Base-by-base conservation (phyloP, 2,888 invertebrate genomes). In the Trimorus sp. region DNA sequence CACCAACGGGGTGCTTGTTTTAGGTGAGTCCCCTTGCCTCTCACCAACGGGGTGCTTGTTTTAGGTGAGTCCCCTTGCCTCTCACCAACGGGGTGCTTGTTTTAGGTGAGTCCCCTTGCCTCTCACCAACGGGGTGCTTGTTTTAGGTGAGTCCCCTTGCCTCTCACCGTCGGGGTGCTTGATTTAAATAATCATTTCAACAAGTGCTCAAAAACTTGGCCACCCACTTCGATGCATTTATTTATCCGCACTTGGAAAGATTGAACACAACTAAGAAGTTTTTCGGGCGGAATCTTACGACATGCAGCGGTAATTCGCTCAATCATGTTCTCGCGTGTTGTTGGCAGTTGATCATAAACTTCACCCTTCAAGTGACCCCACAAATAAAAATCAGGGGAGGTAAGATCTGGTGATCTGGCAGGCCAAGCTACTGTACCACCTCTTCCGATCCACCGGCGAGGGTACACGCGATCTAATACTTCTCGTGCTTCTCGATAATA, bases 391-490 rank as follows among this genome's bases (percentile, higher is more conserved):
- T n/a, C n/a, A n/a, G 58, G 40, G 11, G 58, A 58, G 1, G 58
- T 58, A 11, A 58, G 58, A 38, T 58, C 58, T 36, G 40, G 40
- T 26, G 38, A 58, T 36, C 58, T 38, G 14, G 58, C 26, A 58
- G 58, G 58, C 58, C 40, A 58, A 7, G 9, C 6, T 9, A 40
- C 40, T 5, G 40, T 7, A 36, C 58, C 36, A 26, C 38, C 40
- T 40, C 58, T 16, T 11, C 58, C 58, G 14, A 58, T 58, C 58
- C 58, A 58, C 7, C 58, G 38, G 16, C 51, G 14, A 51, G 14
- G 14, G 51, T 14, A 51, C 8, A 14, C n/a, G 53, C 37, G 49
- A 54, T 66, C 37, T 53, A 69, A 53, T 12, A 69, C 37, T 42
- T 53, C 48, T 56, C 69, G 38, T 5, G 53, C 11, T 58, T 3